phyloP scores from a whole-genome alignment of 1,140 invertebrate genomes.

The Steinernema feltiae region DNA sequence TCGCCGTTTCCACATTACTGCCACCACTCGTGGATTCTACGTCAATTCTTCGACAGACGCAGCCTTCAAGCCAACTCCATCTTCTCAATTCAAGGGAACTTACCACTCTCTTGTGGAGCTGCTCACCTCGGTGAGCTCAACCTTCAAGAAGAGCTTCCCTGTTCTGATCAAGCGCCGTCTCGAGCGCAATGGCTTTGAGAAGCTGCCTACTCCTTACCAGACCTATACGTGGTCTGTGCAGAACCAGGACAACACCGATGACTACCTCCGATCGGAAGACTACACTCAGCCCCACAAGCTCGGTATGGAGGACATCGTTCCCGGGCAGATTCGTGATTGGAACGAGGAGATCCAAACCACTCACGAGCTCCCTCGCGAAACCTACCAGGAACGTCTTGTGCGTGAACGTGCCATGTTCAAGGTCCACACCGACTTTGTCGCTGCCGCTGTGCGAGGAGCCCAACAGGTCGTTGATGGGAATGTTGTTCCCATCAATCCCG shows the following conservation, averaged over 20 bases:
- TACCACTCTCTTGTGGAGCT: conserved; percentile 94
- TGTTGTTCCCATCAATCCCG: conserved; percentile 97
- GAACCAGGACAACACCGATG: conserved; percentile 76
- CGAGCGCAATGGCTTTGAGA: conserved; percentile 87
- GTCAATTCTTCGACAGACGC: conserved; percentile 94
- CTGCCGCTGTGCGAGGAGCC: conserved; percentile 71
- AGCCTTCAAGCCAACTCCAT: conserved; percentile 86
- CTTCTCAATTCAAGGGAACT: conserved; percentile 73
- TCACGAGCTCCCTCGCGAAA: conserved; percentile 83
- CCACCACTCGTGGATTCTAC: conserved; percentile 88
- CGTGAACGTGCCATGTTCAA: conserved; percentile 96
- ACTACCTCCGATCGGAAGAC: conserved; percentile 94
- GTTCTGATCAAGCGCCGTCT: conserved; percentile 78
- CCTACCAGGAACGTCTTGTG: conserved; percentile 82
- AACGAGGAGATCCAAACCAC: conserved; percentile 98
- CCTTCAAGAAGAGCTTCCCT: conserved; percentile 88
- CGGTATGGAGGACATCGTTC: conserved; percentile 97
- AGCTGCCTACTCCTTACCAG: conserved; percentile 95
- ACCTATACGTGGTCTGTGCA: conserved; percentile 65
- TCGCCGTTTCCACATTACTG: conserved; percentile 90
- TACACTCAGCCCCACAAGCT: conserved; percentile 65
- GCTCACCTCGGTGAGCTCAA: conserved; percentile 78
- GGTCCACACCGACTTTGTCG: conserved; percentile 72
- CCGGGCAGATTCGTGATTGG: conserved; percentile 97
- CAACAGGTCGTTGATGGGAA: conserved; percentile 63